Evolutionary conservation across 2,797 vertebrate species (phyloP).

Genomic region (Myoxocephalus aenaeus): DNA sequence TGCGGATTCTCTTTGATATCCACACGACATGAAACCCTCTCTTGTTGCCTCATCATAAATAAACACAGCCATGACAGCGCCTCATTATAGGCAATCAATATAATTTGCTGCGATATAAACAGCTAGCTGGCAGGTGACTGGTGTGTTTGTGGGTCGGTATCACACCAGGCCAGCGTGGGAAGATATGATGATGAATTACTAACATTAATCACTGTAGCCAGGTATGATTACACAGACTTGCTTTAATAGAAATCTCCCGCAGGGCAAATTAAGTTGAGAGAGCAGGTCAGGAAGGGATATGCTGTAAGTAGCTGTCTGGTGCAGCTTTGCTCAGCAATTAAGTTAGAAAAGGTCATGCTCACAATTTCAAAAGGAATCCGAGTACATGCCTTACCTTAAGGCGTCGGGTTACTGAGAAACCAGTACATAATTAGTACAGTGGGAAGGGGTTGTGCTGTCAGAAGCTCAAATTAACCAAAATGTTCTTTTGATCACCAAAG

Average conservation of each 20-base stretch:
- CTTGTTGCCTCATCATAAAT: conserved; percentile 53
- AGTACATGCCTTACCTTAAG: conserved; percentile 37
- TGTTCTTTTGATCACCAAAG: conserved; percentile 28
- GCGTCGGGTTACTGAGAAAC: conserved; percentile 28
- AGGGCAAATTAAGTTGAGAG: conserved; percentile 30
- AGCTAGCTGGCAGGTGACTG: conserved; percentile 12
- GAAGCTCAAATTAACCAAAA: conserved; percentile 21
- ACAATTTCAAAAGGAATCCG: conserved; percentile 43
- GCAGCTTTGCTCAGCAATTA: conserved; percentile 42
- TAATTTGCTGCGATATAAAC: conserved; percentile 54
- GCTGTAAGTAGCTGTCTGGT: conserved; percentile 15
- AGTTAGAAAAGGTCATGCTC: conserved; percentile 59
- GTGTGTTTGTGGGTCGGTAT: conserved; percentile 37
- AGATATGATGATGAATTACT: conserved; percentile 64
- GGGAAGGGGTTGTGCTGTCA: conserved; percentile 14
- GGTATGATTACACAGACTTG: conserved; percentile 56
- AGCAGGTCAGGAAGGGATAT: conserved; percentile 29
- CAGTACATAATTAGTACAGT: conserved; percentile 18
- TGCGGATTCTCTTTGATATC: conserved; percentile 44
- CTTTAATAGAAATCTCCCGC: conserved; percentile 64
- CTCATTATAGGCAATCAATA: conserved; percentile 72
- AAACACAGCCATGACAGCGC: conserved; percentile 55
- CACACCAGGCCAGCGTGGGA: conserved; percentile 39
- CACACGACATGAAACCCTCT: conserved; percentile 39
- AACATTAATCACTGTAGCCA: conserved; percentile 67